phyloP scores from a whole-genome alignment of 2,888 invertebrate species.

The Pachycephus smyrnensis region DNA sequence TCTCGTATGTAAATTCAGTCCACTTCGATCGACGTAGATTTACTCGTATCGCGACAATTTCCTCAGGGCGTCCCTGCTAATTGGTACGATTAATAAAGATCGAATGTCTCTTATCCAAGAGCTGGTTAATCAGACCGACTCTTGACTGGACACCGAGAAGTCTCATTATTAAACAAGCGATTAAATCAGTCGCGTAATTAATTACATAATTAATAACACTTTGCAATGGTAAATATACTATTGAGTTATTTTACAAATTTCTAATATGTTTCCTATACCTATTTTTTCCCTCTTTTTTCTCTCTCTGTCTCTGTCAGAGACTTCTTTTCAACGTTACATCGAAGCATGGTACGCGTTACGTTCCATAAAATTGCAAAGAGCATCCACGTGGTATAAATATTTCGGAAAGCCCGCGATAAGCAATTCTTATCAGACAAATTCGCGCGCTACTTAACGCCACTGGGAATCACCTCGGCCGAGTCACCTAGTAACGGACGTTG shows the following conservation, averaged over 20 bases:
- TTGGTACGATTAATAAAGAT: background rate
- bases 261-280: background rate
- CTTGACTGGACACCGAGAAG: background rate
- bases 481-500: background rate
- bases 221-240: background rate
- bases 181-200: background rate
- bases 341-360: too few species aligned
- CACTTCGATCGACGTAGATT: background rate
- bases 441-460: background rate
- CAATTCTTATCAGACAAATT: background rate
- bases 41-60: background rate
- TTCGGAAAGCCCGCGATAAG: background rate
- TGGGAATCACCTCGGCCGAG: background rate
- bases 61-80: background rate
- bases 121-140: background rate
- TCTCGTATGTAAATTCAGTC: background rate
- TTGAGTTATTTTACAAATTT: background rate
- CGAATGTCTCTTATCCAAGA: background rate
- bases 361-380: background rate
- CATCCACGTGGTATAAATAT: background rate
- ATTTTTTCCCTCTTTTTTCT: background rate
- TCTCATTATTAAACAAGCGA: background rate
- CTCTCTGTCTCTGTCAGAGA: background rate
- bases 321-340: background rate
- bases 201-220: background rate